A percentile compares a stretch with the other conserved stretches of the same genome.
Evolutionary conservation across 2,113 vertebrate species (phyloP).

Genomic region (Pimephales promelas): DNA sequence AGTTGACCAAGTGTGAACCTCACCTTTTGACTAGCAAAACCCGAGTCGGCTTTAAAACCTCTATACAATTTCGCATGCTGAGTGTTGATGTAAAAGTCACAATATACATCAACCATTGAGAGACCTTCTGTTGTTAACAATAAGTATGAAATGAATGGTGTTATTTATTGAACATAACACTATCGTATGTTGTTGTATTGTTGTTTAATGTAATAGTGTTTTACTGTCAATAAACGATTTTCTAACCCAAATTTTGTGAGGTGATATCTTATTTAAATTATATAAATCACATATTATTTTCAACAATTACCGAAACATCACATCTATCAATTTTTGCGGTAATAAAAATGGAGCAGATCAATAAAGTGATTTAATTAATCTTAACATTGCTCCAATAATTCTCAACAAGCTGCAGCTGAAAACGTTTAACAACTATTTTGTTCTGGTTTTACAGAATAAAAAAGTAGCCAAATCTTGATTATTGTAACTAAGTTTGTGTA

Average conservation of each 20-base stretch:
- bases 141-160: neutral
- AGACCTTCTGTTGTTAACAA: neutral
- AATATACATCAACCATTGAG: neutral
- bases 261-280: neutral
- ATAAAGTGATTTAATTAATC: neutral
- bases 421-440: neutral
- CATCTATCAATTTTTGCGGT: neutral
- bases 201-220: neutral
- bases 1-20: too few species aligned
- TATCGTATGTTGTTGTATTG: neutral
- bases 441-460: neutral
- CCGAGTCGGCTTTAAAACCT: neutral
- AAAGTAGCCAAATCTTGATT: neutral
- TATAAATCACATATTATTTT: neutral
- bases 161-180: neutral
- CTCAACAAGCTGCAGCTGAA: neutral
- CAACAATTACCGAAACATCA: slow-evolving; percentile 3
- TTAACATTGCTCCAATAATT: neutral
- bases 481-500: neutral
- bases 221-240: slow-evolving; percentile 24
- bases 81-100: neutral
- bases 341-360: neutral
- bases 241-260: neutral
- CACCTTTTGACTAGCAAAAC: neutral
- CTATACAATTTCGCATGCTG: neutral